Percentiles rank a stretch among this genome's conserved stretches.
Evolutionary conservation across 1,140 invertebrate genomes (phyloP).

Genomic region (Idris sp.): DNA sequence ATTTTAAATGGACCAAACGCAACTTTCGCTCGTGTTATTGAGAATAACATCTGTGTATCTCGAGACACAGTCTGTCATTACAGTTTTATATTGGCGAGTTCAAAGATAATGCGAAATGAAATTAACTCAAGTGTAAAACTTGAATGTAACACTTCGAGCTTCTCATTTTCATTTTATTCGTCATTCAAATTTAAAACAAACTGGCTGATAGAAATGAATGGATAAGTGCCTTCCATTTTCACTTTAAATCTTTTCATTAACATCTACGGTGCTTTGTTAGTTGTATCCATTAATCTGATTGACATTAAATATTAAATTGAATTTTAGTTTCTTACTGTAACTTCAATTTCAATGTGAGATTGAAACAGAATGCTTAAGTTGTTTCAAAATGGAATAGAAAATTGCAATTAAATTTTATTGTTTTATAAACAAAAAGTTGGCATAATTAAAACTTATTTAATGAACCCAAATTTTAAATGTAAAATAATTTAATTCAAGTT

Average conservation of each 20-base stretch:
- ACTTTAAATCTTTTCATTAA: slow-evolving; percentile 25
- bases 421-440: no score
- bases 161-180: slow-evolving; percentile 26
- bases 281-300: background rate
- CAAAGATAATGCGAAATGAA: slow-evolving; percentile 19
- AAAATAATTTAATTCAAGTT: no score
- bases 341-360: slow-evolving; percentile 1
- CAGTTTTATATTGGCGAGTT: slow-evolving; percentile 3
- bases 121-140: slow-evolving; percentile 21
- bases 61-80: no score
- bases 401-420: no score
- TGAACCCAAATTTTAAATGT: no score
- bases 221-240: slow-evolving; percentile 29
- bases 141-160: slow-evolving; percentile 10
- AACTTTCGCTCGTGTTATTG: no score
- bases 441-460: no score
- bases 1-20: no score
- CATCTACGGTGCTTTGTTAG: slow-evolving; percentile 26
- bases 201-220: slow-evolving; percentile 30
- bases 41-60: no score
- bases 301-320: slow-evolving; percentile 28
- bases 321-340: slow-evolving; percentile 26
- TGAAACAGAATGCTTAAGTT: no score
- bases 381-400: no score
- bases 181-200: slow-evolving; percentile 4